Base-by-base conservation (phyloP, 1,140 invertebrate genomes). In the Heterodera carotae region DNA sequence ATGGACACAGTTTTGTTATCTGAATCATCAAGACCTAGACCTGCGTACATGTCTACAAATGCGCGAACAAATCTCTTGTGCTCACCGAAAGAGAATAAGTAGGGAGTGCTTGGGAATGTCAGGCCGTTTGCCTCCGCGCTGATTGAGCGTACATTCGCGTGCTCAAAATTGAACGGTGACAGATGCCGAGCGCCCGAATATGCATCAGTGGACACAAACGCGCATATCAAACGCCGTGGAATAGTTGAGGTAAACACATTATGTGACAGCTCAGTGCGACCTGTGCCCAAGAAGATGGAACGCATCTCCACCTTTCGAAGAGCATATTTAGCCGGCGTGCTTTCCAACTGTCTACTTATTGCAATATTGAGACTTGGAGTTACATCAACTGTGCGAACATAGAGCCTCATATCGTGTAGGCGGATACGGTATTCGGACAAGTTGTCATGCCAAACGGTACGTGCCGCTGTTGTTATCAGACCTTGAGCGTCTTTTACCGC, bases 121-220 rank as follows among this genome's bases (percentile, higher is more conserved):
- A 81, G 15, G 6, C 78, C 78, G 3, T 69, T 80, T 34, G 39
- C 69, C 29, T 79, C 60, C 22, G 75, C 80, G 0, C 36, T 25
- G 27, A 79, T 25, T 0, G 79, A 77, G 12, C 56, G 79, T 2
- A 79, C 0, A 39, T 79, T 69, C 0, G 36, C 78, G 2, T 76
- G 81, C 43, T 79, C 39, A 48, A 81, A 79, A 15, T 77, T 81
- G 36, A 79, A 79, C 22, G 77, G 77, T 4, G 29, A 43, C n/a
- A 56, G n/a, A 1, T 15, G 22, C 18, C 4, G 27, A n/a, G 34
- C 18, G 2, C 77, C 77, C 1, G 53, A 29, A 81, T 18, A 79
- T 1, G 77, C 77, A 2, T 27, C 15, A 0, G 27, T 43, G 18
- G 6, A 18, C 15, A 79, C 48, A 62, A 79, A 76, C 15, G 34